Conservation (phyloP, 2,797 vertebrate species). For the Prunella strophiata region DNA sequence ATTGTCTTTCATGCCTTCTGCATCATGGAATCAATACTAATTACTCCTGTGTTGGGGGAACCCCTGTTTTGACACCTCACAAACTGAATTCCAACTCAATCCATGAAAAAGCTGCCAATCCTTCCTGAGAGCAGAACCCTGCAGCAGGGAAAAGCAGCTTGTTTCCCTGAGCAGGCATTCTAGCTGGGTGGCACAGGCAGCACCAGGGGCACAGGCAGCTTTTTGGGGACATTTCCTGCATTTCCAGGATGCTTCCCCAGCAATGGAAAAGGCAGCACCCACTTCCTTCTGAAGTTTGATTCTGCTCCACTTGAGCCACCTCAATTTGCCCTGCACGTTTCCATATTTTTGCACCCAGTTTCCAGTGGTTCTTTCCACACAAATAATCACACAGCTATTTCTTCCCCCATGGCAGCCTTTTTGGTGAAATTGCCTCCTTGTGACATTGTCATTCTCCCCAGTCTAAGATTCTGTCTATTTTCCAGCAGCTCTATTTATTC, state of each 20-base stretch:
- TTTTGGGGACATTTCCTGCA: not conserved
- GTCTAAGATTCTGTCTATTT: not conserved
- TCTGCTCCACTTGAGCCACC: not conserved
- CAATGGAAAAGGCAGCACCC: not conserved
- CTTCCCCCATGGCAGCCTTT: not conserved
- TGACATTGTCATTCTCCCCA: not conserved
- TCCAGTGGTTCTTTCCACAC: not conserved
- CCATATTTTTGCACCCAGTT: not conserved
- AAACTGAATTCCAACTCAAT: not conserved
- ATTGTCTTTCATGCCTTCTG: too few relatives aligned
- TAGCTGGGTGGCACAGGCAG: not conserved
- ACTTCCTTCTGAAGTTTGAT: not conserved
- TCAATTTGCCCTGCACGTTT: not conserved
- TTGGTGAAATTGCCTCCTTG: not conserved
- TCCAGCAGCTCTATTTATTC: slow-evolving; percentile 4
- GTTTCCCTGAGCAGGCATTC: not conserved
- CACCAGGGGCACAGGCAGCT: not conserved
- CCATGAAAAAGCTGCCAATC: not conserved
- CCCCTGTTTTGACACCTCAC: not conserved
- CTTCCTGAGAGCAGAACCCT: not conserved
- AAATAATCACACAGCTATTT: not conserved
- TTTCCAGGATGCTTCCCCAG: not conserved
- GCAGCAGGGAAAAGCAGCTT: not conserved
- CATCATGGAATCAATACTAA: too few relatives aligned
- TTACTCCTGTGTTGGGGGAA: too few relatives aligned